Conservation (phyloP, 2,888 invertebrate species). For the Hypercompe scribonia region DNA sequence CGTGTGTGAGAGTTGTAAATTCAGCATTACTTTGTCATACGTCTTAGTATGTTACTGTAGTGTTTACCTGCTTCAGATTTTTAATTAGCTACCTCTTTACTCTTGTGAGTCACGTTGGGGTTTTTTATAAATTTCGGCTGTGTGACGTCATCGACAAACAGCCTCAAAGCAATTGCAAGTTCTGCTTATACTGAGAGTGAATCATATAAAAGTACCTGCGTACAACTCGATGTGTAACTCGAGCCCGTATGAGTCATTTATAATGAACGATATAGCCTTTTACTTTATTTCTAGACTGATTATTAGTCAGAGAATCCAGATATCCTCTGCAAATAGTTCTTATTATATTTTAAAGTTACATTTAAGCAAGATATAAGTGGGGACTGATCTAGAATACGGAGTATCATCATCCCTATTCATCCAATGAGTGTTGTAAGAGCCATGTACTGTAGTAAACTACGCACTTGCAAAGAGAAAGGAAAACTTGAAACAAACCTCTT, state of each 20-base stretch:
- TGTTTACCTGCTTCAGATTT: not conserved
- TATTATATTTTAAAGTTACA: too few relatives aligned
- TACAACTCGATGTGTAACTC: slow-evolving; percentile 6
- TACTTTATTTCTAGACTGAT: not conserved
- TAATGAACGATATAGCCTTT: not conserved
- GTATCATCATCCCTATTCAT: too few relatives aligned
- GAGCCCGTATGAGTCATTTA: slow-evolving; percentile 5
- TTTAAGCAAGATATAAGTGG: too few relatives aligned
- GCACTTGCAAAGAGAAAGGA: too few relatives aligned
- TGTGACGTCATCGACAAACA: slow-evolving; percentile 4
- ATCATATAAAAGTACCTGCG: slow-evolving; percentile 1
- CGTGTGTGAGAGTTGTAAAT: too few relatives aligned
- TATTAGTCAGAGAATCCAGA: too few relatives aligned
- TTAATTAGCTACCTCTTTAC: slow-evolving; percentile 5
- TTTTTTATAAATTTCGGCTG: not conserved
- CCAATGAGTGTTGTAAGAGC: too few relatives aligned
- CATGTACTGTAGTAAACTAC: too few relatives aligned
- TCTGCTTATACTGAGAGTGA: slow-evolving; percentile 10
- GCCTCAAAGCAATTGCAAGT: slow-evolving; percentile 10
- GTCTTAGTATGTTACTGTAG: not conserved
- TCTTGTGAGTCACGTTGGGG: slow-evolving; percentile 13
- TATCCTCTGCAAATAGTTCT: too few relatives aligned
- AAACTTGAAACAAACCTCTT: too few relatives aligned
- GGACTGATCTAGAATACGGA: too few relatives aligned
- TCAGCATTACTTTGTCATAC: too few relatives aligned